Conservation (phyloP, 2,888 invertebrate species). For the Seira ritae region DNA sequence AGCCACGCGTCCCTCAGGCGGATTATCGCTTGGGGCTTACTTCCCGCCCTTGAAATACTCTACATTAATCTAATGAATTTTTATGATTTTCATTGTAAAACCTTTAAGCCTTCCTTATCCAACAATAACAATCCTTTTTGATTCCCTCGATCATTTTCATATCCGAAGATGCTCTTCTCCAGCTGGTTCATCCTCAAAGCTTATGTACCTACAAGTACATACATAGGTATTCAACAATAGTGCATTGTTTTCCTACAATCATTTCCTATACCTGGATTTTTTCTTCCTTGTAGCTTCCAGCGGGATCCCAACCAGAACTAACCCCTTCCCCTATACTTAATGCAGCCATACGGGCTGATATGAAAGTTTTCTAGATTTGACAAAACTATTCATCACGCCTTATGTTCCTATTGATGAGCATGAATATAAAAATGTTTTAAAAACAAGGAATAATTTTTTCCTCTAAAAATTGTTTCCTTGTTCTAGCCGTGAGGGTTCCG, state of each 20-base stretch:
- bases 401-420: conserved; percentile 47
- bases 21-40: conserved; percentile 47
- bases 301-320: conserved; percentile 24
- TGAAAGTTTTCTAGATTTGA: conserved; percentile 59
- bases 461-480: conserved; percentile 38
- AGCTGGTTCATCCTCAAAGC: conserved; percentile 29
- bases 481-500: conserved; percentile 71
- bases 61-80: conserved; percentile 52
- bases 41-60: conserved; percentile 68
- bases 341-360: conserved; percentile 8
- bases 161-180: conserved; percentile 38
- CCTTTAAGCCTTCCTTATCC: conserved; percentile 4
- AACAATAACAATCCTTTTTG: neutral
- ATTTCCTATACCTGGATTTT: conserved; percentile 30
- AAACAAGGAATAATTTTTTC: too few relatives aligned
- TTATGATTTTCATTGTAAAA: conserved; percentile 39
- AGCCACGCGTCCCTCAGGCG: conserved; percentile 72
- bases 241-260: conserved; percentile 38
- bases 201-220: neutral
- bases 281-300: conserved; percentile 37
- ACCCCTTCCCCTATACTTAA: neutral
- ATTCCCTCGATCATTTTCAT: conserved; percentile 20
- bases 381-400: conserved; percentile 71
- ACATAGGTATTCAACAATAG: conserved; percentile 31
- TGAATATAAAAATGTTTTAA: neutral